These are phyloP conservation scores for Otis tarda DNA, from an alignment of 2,113 vertebrate species.

Conservation along the genomic window DNA sequence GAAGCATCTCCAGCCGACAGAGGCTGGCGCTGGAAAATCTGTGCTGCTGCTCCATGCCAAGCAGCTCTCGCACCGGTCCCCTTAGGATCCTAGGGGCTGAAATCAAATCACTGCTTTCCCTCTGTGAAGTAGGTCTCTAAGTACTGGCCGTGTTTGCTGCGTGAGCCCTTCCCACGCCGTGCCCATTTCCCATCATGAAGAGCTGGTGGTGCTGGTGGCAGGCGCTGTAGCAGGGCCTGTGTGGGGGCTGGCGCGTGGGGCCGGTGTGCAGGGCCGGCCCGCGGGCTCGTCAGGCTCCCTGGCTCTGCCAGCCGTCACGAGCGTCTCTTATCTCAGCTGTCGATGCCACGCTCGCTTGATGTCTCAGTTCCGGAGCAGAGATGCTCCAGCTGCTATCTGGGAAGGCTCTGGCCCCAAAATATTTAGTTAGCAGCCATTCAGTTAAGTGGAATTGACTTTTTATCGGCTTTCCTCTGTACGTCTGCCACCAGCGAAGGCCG, in stretches of 20 bases:
- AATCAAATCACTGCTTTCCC: not conserved
- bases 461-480: slow-evolving; percentile 85
- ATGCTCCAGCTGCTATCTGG: slow-evolving; percentile 56
- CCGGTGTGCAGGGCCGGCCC: not conserved
- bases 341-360: slow-evolving; percentile 68
- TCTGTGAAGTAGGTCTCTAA: not conserved
- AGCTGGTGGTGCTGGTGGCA: not conserved
- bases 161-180: not conserved
- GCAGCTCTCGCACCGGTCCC: accelerated
- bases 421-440: slow-evolving; percentile 96
- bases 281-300: not conserved
- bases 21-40: not conserved
- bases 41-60: not conserved
- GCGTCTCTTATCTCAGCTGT: not conserved
- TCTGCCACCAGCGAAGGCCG: slow-evolving; percentile 87
- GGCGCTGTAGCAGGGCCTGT: not conserved
- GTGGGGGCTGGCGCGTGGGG: not conserved
- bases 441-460: slow-evolving; percentile 98
- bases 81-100: not conserved
- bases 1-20: not conserved
- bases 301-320: not conserved
- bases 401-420: slow-evolving; percentile 80
- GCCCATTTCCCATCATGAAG: not conserved
- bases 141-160: not conserved
- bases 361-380: slow-evolving; percentile 79